These are phyloP conservation scores for Oegoconia quadripuncta DNA, from an alignment of 2,888 invertebrate genomes.

Conservation along the genomic window DNA sequence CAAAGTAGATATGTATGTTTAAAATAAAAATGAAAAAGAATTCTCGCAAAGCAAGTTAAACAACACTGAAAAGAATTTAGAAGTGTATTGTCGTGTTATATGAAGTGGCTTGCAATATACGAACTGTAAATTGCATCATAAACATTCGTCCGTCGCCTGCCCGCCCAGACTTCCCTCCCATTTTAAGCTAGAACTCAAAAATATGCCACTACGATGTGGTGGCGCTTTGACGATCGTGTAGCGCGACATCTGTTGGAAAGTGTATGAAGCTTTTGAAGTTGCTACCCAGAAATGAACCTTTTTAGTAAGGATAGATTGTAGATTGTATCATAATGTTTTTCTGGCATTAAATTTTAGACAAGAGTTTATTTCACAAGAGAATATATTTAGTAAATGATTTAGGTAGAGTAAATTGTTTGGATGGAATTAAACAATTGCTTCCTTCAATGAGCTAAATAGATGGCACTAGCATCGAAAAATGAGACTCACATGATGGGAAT, in stretches of 20 bases:
- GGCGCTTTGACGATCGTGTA: slow-evolving; percentile 30
- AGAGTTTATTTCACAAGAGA: no score
- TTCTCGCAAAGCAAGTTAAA: slow-evolving; percentile 26
- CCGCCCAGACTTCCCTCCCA: slow-evolving; percentile 33
- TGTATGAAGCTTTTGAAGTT: slow-evolving; percentile 42
- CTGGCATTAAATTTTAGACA: no score
- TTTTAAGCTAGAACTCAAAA: slow-evolving; percentile 32
- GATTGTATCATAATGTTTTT: no score
- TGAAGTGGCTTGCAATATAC: slow-evolving; percentile 68
- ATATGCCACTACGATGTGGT: slow-evolving; percentile 26
- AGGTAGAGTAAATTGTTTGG: no score
- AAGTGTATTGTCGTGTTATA: slow-evolving; percentile 62
- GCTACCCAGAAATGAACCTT: neutral
- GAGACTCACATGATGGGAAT: no score
- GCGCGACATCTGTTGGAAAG: slow-evolving; percentile 53
- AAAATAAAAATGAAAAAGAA: slow-evolving; percentile 8
- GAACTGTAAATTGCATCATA: slow-evolving; percentile 72
- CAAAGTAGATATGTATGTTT: no score
- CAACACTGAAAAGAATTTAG: slow-evolving; percentile 45
- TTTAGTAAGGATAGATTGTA: no score
- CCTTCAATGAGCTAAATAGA: neutral
- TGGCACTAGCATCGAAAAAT: neutral
- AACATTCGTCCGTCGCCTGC: slow-evolving; percentile 54
- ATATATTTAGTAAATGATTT: no score
- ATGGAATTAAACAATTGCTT: neutral